These are phyloP conservation scores for rat (Rattus norvegicus) DNA, from an alignment of 2,113 vertebrate species.

Conservation along the genomic window DNA sequence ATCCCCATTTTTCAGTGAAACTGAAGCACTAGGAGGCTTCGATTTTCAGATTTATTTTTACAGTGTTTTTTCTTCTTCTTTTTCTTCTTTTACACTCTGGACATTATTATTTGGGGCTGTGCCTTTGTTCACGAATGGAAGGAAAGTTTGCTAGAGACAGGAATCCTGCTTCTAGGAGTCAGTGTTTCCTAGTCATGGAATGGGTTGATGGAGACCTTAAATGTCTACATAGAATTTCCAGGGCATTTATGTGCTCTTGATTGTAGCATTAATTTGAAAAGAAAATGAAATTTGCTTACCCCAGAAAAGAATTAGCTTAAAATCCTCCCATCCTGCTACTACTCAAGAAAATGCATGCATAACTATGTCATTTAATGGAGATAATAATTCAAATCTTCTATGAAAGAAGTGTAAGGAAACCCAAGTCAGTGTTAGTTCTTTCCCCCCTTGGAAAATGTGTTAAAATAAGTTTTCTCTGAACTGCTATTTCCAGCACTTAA, in stretches of 20 bases:
- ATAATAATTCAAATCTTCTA: slow-evolving; percentile 39
- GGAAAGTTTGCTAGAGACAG: not conserved
- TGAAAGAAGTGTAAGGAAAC: not conserved
- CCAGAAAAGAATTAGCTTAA: not conserved
- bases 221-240: not conserved
- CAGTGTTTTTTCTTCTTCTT: not conserved
- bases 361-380: slow-evolving; percentile 24
- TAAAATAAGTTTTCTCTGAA: not conserved
- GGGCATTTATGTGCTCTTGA: not conserved
- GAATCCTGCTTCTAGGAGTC: not conserved
- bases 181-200: not conserved
- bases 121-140: not conserved
- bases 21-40: slow-evolving; percentile 34
- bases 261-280: slow-evolving; percentile 26
- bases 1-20: slow-evolving; percentile 54
- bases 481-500: not conserved
- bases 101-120: not conserved
- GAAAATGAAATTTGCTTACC: slow-evolving; percentile 29
- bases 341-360: slow-evolving; percentile 36
- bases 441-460: not conserved
- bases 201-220: not conserved
- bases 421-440: not conserved
- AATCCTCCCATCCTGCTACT: not conserved
- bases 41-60: slow-evolving; percentile 50
- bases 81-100: not conserved